phyloP scores from a whole-genome alignment of 2,797 vertebrate species.

The Enteromius afrohamiltoni region DNA sequence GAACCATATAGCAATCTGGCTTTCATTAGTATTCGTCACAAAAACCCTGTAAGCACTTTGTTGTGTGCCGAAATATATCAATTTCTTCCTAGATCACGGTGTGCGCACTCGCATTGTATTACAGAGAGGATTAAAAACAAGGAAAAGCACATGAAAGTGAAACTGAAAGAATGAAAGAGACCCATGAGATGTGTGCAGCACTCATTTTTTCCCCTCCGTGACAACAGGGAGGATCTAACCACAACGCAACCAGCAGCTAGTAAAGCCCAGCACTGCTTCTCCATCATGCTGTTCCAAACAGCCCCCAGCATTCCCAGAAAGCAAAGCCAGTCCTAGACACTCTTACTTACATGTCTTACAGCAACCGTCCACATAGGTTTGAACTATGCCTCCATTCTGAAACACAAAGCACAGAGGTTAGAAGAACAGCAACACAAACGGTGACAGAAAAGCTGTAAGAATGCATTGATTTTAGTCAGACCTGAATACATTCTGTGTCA shows the following conservation, averaged over 20 bases:
- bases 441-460: neutral
- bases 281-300: conserved; percentile 72
- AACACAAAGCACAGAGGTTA: conserved; percentile 66
- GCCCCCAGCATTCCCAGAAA: conserved; percentile 69
- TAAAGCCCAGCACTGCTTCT: conserved; percentile 66
- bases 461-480: conserved; percentile 72
- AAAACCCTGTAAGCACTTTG: neutral
- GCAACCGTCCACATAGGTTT: conserved; percentile 93
- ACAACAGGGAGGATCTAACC: conserved; percentile 68
- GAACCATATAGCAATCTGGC: neutral
- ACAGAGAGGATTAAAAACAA: conserved; percentile 54
- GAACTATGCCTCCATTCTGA: conserved; percentile 92
- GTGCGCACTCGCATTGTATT: neutral
- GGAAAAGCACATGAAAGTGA: conserved; percentile 47
- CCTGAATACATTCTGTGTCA: conserved; percentile 95
- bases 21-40: neutral
- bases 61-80: neutral
- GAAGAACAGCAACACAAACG: neutral
- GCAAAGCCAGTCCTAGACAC: conserved; percentile 67
- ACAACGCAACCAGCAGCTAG: conserved; percentile 68
- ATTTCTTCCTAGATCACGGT: neutral
- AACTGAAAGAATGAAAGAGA: conserved; percentile 29
- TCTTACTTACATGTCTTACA: conserved; percentile 96
- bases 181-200: conserved; percentile 41
- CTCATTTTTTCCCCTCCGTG: conserved; percentile 72